Evolutionary conservation across 2,888 invertebrate genomes (phyloP).

Genomic region (Andrena dorsata): DNA sequence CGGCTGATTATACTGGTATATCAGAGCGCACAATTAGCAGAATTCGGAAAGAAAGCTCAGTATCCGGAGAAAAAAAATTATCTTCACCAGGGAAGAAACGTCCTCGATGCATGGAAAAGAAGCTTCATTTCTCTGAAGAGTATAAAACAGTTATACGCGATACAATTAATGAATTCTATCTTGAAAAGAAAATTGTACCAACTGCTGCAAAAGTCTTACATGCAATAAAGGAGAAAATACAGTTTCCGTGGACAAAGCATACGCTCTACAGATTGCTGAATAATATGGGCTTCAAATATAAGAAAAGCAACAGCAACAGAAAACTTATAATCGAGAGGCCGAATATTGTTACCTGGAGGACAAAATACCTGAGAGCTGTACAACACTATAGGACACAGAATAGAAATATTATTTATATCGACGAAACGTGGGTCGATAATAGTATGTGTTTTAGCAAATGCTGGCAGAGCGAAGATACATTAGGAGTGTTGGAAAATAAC

Average conservation of each 20-base stretch:
- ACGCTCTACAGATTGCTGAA: too few relatives aligned
- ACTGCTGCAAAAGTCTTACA: too few relatives aligned
- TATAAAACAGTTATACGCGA: too few relatives aligned
- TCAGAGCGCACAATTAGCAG: background rate
- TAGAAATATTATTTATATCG: background rate
- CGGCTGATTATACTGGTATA: slow-evolving; percentile 7
- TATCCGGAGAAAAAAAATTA: background rate
- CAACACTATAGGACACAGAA: background rate
- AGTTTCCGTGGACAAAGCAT: too few relatives aligned
- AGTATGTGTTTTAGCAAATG: background rate
- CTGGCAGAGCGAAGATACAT: background rate
- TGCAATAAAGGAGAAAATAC: too few relatives aligned
- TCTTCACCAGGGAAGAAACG: background rate
- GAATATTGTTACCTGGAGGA: background rate
- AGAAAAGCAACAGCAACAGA: too few relatives aligned
- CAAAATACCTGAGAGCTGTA: slow-evolving; percentile 1
- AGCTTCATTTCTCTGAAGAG: too few relatives aligned
- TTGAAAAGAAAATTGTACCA: too few relatives aligned
- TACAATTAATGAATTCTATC: too few relatives aligned
- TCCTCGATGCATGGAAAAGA: too few relatives aligned
- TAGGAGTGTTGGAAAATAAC: background rate
- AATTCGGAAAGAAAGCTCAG: background rate
- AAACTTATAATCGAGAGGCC: background rate
- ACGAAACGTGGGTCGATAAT: background rate
- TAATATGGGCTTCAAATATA: too few relatives aligned